Conservation (phyloP, 2,113 vertebrate species). For the Athene noctua region DNA sequence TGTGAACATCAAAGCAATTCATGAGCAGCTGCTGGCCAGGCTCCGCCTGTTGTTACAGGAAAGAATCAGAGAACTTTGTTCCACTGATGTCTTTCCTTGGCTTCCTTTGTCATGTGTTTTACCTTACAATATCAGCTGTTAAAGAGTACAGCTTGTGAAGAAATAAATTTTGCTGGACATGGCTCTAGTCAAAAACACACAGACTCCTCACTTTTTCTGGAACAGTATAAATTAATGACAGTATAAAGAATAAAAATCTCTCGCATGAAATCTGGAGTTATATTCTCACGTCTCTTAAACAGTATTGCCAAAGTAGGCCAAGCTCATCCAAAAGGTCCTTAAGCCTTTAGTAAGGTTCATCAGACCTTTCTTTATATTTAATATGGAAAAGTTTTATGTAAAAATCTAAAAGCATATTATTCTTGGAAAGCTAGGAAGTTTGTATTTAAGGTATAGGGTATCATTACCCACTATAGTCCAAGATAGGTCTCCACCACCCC, state of each 20-base stretch:
- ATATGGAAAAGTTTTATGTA: background rate
- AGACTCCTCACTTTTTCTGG: background rate
- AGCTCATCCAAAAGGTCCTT: background rate
- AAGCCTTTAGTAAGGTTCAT: background rate
- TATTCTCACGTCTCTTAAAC: background rate
- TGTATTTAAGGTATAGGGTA: background rate
- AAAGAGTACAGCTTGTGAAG: background rate
- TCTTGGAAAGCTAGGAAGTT: background rate
- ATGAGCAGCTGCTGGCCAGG: background rate
- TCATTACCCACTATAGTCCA: background rate
- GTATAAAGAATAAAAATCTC: background rate
- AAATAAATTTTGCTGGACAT: background rate
- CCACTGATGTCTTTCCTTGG: background rate
- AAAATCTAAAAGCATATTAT: background rate
- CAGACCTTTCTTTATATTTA: background rate
- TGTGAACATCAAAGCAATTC: background rate
- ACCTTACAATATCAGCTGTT: background rate
- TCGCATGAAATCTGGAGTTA: background rate
- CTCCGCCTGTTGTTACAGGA: background rate
- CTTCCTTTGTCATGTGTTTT: background rate
- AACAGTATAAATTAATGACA: background rate
- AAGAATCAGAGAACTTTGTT: background rate
- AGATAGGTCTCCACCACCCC: background rate
- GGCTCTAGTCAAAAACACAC: background rate
- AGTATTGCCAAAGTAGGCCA: background rate